These are phyloP conservation scores for Lagorchestes hirsutus DNA, from an alignment of 2,797 vertebrate species.

Conservation along the genomic window DNA sequence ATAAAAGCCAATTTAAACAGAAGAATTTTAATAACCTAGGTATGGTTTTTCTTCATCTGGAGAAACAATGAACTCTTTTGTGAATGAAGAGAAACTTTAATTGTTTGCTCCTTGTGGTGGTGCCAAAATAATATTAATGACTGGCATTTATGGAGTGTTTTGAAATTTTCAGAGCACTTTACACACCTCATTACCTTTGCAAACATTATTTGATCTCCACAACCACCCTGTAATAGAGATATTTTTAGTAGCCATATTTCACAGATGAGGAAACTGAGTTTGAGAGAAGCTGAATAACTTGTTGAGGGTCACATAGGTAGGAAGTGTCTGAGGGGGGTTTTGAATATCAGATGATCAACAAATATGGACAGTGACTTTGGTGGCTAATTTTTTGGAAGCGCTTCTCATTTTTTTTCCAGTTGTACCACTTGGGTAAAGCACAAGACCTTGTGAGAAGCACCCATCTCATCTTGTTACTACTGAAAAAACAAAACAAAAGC, in stretches of 20 bases:
- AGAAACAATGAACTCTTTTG: constrained; percentile 6
- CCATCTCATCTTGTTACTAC: background rate
- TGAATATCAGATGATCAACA: background rate
- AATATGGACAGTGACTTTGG: background rate
- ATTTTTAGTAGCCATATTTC: background rate
- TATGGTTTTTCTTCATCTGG: background rate
- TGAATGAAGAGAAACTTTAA: background rate
- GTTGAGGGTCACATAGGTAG: background rate
- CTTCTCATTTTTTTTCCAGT: background rate
- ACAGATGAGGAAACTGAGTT: background rate
- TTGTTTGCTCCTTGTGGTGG: background rate
- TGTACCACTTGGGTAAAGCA: background rate
- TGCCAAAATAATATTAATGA: background rate
- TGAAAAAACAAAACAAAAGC: background rate
- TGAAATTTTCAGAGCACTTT: background rate
- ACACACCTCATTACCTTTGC: background rate
- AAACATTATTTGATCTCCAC: background rate
- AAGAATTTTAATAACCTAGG: background rate
- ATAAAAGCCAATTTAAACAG: background rate
- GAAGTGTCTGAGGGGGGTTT: background rate
- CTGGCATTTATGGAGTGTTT: background rate
- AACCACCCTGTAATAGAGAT: background rate
- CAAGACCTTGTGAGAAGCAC: background rate
- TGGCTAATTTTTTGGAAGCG: background rate
- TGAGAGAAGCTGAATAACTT: background rate